Evolutionary conservation across 30 jellyfish, hydroid and myxozoan genomes (phyloP), one percentile per base, ranked within the genome.

Genomic region (Calvadosia cruxmelitensis): DNA sequence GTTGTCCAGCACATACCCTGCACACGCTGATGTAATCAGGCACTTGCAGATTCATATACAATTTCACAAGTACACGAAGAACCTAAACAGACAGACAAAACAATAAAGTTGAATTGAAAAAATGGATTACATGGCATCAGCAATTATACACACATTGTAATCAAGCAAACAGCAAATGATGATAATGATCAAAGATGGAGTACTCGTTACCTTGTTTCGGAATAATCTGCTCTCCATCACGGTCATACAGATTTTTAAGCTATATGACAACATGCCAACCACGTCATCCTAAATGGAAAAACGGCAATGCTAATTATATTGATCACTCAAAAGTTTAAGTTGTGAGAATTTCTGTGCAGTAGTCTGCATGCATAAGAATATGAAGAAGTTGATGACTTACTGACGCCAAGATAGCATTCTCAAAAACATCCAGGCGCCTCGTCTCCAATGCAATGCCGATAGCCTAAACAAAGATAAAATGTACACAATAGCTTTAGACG

Each of bases 1-100:
- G n/a, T n/a, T n/a, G n/a, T n/a, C n/a, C n/a, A n/a, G n/a, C n/a
- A n/a, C 68, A 75, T 74, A 90, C 99, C 95, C 83, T 94, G 63
- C 95, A 74, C 27, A 90, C 99, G 52, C 94, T 90, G 57, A 90
- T 90, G 77, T 90, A 92, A 33, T 83, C 99, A 31, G 99, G 99
- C 27, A 92, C 81, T 32, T 91, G 31, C 3, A 77, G 78, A 77
- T 82, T 90, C 50, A 81, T 79, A 71, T 90, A 90, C 27, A 90
- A 77, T 53, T 84, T 83, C 1, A 90, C 99, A 20, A 90, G 93
- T 23, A 82, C 92, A 68, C 99, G 81, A 20, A 90, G 84, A 52
- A 89, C 75, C 98, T 89, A 53, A n/a, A 76, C 65, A 65, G 34
- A 31, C 68, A 52, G 7, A 23, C 33, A 2, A 7, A 1, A 7